A percentile compares a stretch with the other conserved stretches of the same genome.
Evolutionary conservation across 2,113 vertebrate species (phyloP).

Genomic region (Symphodus melops): DNA sequence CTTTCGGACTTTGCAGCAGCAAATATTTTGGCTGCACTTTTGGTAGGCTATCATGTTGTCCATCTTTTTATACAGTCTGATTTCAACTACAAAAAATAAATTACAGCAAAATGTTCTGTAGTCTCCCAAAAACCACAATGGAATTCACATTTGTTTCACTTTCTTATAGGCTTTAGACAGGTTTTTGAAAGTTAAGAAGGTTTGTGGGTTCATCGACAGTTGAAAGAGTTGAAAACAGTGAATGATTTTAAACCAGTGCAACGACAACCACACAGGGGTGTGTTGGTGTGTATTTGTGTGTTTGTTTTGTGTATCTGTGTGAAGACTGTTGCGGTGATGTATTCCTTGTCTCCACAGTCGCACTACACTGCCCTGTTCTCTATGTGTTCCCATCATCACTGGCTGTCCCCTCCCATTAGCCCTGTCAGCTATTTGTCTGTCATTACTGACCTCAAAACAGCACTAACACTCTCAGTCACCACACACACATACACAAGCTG

Average conservation of each 20-base stretch:
- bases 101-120: too few species aligned
- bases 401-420: constrained; percentile 75
- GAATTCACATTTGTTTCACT: too few species aligned
- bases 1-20: too few species aligned
- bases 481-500: constrained; percentile 25
- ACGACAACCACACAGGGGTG: constrained; percentile 27
- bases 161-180: too few species aligned
- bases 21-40: too few species aligned
- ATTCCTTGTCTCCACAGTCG: constrained; percentile 44
- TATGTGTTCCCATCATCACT: constrained; percentile 61
- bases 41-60: too few species aligned
- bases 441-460: constrained; percentile 81
- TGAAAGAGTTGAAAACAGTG: background rate
- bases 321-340: constrained; percentile 16
- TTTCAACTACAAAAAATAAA: too few species aligned
- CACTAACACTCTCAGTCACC: constrained; percentile 68
- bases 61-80: too few species aligned
- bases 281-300: constrained; percentile 24
- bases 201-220: too few species aligned
- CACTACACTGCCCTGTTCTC: constrained; percentile 43
- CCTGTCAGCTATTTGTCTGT: constrained; percentile 76
- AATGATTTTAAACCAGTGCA: constrained; percentile 1
- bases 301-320: constrained; percentile 46
- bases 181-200: constrained; percentile 10
- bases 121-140: too few species aligned